Evolutionary conservation across 2,888 invertebrate species (phyloP), one percentile per base, ranked within the genome.

Genomic region (Chrysolina oricalcia): DNA sequence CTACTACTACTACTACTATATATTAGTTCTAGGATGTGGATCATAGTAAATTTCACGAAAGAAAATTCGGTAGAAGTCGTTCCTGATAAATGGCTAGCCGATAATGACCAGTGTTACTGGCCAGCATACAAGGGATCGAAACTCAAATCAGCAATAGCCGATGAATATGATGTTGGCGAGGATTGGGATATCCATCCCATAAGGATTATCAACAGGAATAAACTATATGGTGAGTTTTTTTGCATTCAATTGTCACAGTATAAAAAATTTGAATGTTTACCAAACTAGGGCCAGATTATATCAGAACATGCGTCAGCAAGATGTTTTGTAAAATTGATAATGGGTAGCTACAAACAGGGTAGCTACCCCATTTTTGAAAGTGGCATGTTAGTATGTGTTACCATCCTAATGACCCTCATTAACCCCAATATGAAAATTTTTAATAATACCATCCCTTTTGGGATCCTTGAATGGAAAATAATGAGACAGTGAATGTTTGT

Each of bases 91-190:
- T 66, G 65, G 48, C 15, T 66, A 21, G n/a, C 9, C 4, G 41
- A 64, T n/a, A 17, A 64, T 64, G n/a, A 21, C 43, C 27, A 66
- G 46, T 66, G 43, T 66, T 43, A 27, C 40, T 65, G 65, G 65
- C 65, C 43, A 17, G 13, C 65, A 21, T 66, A 46, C 15, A 66
- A 21, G 21, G 64, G 64, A n/a, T 41, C 41, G 10, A 66, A 66
- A 46, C 46, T 66, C 10, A 66, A 66, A 66, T 66, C 15, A 9
- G 65, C 65, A 17, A 66, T 66, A 46, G 46, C 65, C 48, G 65
- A 66, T 15, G 5, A 46, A 43, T 66, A 27, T 66, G 46, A 46
- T n/a, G 46, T 66, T n/a, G 65, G 65, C 46, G 21, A 46, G 19
- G 65, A 66, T 64, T 64, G 64, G 64, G 27, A 15, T 41, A 13